A percentile compares a stretch with the other conserved stretches of the same genome.
These are phyloP conservation scores for Scarus forsteni DNA, from an alignment of 2,797 vertebrate species.

Conservation along the genomic window DNA sequence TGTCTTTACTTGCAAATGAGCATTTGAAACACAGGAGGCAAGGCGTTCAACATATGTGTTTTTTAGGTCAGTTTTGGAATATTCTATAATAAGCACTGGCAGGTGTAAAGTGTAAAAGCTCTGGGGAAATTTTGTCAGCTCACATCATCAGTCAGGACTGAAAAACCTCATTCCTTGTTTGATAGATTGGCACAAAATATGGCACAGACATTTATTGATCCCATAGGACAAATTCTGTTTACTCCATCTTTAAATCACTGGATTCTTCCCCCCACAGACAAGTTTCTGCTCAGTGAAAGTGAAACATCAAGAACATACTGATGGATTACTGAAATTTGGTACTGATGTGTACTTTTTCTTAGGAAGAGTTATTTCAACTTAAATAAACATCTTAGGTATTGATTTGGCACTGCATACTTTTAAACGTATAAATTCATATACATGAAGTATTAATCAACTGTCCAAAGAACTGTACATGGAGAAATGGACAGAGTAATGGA, in stretches of 20 bases:
- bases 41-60: conserved; percentile 5
- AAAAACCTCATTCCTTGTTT: background rate
- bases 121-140: background rate
- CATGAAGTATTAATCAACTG: too few relatives aligned
- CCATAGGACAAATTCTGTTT: background rate
- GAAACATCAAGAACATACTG: background rate
- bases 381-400: background rate
- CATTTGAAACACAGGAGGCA: background rate
- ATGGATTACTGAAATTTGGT: background rate
- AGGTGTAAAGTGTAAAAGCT: background rate
- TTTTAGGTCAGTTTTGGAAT: conserved; percentile 5
- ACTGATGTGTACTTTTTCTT: too few relatives aligned
- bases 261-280: background rate
- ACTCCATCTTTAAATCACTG: background rate
- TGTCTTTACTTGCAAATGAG: conserved; percentile 16
- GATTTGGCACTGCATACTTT: background rate
- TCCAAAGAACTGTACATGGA: too few relatives aligned
- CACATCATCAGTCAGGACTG: background rate
- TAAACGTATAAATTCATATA: too few relatives aligned
- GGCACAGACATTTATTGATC: background rate
- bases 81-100: background rate
- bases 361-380: too few relatives aligned
- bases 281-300: background rate
- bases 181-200: background rate
- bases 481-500: too few relatives aligned